Conservation (phyloP, 2,888 invertebrate genomes). For the Cosmopolites sordidus region DNA sequence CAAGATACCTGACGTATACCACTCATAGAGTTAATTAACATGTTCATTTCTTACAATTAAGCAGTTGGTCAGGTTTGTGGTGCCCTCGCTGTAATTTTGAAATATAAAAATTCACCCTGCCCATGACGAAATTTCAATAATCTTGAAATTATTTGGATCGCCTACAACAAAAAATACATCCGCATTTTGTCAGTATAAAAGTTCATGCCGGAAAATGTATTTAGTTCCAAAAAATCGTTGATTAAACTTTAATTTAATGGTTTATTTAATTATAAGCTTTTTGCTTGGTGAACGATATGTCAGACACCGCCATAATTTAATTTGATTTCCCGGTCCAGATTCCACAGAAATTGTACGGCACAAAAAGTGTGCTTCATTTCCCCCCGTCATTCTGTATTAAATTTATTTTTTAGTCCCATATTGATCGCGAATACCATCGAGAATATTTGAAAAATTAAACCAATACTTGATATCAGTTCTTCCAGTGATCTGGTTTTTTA, state of each 20-base stretch:
- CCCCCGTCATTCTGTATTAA: neutral
- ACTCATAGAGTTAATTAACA: conserved; percentile 21
- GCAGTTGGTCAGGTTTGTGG: neutral
- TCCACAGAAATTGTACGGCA: conserved; percentile 9
- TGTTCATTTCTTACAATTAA: conserved; percentile 6
- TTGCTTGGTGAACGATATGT: conserved; percentile 13
- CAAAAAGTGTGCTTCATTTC: conserved; percentile 8
- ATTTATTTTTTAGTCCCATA: neutral
- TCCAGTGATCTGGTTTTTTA: too few species aligned
- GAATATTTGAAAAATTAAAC: too few species aligned
- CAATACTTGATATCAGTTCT: too few species aligned
- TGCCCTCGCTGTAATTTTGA: too few species aligned
- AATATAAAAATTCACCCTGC: too few species aligned
- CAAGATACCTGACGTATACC: conserved; percentile 10
- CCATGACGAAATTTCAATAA: too few species aligned
- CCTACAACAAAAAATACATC: too few species aligned
- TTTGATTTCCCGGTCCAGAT: conserved; percentile 23
- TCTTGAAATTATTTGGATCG: too few species aligned
- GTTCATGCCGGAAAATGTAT: conserved; percentile 13
- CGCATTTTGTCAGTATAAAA: neutral
- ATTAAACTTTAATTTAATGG: conserved; percentile 28
- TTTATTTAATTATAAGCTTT: conserved; percentile 23
- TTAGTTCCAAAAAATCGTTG: conserved; percentile 23
- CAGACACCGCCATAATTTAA: conserved; percentile 12
- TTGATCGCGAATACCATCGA: neutral